phyloP scores from a whole-genome alignment of 1,140 invertebrate genomes.

The Wiebesia pumilae region DNA sequence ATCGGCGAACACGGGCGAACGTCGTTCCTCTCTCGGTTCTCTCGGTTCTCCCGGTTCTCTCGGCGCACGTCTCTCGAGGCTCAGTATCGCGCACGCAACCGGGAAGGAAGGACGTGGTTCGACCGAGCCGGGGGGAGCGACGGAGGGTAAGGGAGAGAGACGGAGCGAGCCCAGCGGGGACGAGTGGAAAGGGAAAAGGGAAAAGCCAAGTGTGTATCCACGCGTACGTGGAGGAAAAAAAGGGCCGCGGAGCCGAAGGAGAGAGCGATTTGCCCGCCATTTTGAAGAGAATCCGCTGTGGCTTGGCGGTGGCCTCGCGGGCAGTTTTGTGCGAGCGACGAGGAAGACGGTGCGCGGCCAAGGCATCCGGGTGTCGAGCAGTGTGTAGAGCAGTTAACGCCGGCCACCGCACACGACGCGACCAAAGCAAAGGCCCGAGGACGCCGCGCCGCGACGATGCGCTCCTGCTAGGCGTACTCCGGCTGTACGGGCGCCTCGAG shows the following conservation, averaged over 20 bases:
- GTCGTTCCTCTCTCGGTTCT: constrained; percentile 5
- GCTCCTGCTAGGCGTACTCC: not conserved
- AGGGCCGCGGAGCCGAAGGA: constrained; percentile 5
- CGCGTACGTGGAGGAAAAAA: constrained; percentile 23
- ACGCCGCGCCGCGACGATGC: not conserved
- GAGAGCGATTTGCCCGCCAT: constrained; percentile 47
- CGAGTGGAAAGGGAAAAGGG: constrained; percentile 32
- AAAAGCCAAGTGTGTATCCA: constrained; percentile 8
- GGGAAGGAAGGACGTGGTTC: not conserved
- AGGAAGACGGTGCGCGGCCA: not conserved
- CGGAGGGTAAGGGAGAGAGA: not conserved
- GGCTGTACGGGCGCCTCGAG: no score
- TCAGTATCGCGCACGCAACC: constrained; percentile 4
- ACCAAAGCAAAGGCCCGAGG: no score
- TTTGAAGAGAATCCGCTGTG: constrained; percentile 35
- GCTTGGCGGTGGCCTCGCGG: not conserved
- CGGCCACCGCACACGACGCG: not conserved
- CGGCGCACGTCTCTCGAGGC: not conserved
- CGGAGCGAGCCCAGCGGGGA: not conserved
- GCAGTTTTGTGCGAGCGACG: not conserved
- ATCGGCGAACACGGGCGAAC: constrained; percentile 1
- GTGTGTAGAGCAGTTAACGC: not conserved
- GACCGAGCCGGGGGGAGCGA: not conserved
- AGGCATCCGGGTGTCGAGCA: not conserved
- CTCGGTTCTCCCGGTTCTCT: not conserved